phyloP scores from a whole-genome alignment of 2,888 invertebrate species.

The Ormyrus rosae region DNA sequence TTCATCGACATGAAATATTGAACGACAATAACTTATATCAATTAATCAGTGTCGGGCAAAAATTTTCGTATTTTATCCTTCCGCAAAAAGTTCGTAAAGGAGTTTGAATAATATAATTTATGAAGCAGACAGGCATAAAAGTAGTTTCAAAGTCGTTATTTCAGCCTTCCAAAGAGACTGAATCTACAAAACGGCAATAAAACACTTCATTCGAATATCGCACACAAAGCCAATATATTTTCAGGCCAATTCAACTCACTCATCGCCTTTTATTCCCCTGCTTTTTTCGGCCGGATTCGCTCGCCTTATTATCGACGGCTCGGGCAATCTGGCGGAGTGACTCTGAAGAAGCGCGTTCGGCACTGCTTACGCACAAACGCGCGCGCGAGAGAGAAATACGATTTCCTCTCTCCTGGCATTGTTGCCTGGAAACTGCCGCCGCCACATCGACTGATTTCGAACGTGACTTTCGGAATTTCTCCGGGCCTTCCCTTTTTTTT shows the following conservation, averaged over 20 bases:
- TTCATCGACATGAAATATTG: too few species aligned
- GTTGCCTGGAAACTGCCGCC: conserved; percentile 7
- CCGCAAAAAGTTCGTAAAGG: too few species aligned
- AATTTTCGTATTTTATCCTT: too few species aligned
- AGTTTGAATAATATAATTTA: too few species aligned
- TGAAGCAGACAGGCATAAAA: too few species aligned
- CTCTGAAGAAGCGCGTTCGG: conserved; percentile 18
- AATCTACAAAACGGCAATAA: not conserved
- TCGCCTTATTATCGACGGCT: not conserved
- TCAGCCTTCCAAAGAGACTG: not conserved
- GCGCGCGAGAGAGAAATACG: not conserved
- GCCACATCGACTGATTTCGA: not conserved
- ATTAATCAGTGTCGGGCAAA: too few species aligned
- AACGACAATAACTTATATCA: too few species aligned
- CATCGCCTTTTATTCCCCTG: not conserved
- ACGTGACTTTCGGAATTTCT: conserved; percentile 35
- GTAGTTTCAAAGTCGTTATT: too few species aligned
- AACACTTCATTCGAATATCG: not conserved
- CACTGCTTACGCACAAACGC: not conserved
- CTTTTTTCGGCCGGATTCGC: not conserved
- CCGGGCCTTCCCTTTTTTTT: not conserved
- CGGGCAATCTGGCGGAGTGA: conserved; percentile 34
- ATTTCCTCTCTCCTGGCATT: conserved; percentile 10
- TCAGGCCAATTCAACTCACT: not conserved
- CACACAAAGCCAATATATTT: not conserved